Conservation (phyloP, 2,113 vertebrate genomes). For the Vulpes vulpes region DNA sequence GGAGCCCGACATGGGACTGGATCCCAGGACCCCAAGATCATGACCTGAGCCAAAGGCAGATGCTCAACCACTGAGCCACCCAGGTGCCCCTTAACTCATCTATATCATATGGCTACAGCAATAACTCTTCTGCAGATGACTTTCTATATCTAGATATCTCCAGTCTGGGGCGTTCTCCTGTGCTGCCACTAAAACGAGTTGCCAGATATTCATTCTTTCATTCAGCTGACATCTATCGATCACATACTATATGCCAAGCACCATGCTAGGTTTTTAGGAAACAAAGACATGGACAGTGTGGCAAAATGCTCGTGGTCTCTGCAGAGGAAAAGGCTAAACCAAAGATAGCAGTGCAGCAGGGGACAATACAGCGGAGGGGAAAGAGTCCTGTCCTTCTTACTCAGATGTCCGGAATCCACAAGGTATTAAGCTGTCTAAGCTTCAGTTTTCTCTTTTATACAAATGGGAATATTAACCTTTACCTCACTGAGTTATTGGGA, state of each 20-base stretch:
- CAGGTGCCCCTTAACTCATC: not conserved
- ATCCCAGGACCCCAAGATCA: too few relatives aligned
- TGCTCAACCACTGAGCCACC: too few relatives aligned
- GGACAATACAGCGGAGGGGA: not conserved
- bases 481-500: not conserved
- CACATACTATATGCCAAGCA: not conserved
- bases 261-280: not conserved
- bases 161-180: not conserved
- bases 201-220: not conserved
- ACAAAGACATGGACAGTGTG: not conserved
- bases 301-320: not conserved
- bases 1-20: too few relatives aligned
- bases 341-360: not conserved
- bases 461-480: not conserved
- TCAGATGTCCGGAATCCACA: not conserved
- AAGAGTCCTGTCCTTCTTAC: not conserved
- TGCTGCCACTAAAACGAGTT: not conserved
- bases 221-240: slow-evolving; percentile 20
- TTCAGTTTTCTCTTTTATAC: slow-evolving; percentile 24
- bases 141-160: not conserved
- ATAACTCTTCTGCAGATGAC: not conserved
- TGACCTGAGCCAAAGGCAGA: too few relatives aligned
- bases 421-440: not conserved
- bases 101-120: not conserved
- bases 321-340: not conserved